phyloP scores from a whole-genome alignment of 92 coral and sea anemone genomes.

The Actinernus sp. region DNA sequence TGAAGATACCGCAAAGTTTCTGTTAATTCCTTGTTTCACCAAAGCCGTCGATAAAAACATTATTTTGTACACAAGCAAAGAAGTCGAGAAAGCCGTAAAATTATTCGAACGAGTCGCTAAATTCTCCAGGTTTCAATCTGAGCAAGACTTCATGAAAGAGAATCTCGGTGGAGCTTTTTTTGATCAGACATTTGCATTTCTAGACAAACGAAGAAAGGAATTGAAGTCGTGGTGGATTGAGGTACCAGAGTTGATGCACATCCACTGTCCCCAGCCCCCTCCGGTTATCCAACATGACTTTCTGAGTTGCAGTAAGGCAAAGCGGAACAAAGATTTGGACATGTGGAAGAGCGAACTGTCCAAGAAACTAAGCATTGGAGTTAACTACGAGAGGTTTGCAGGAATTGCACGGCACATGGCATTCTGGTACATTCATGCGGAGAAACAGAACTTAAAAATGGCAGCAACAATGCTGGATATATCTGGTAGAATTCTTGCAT shows the following conservation, averaged over 20 bases:
- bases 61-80: constrained; percentile 9
- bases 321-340: not conserved
- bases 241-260: constrained; percentile 42
- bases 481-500: constrained; percentile 18
- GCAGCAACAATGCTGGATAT: constrained; percentile 61
- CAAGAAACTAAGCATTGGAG: constrained; percentile 32
- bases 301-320: not conserved
- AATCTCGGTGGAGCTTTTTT: constrained; percentile 39
- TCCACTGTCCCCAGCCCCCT: constrained; percentile 45
- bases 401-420: constrained; percentile 61
- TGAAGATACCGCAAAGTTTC: constrained; percentile 65
- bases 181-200: constrained; percentile 21
- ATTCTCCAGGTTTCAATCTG: constrained; percentile 21
- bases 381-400: constrained; percentile 49
- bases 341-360: constrained; percentile 34
- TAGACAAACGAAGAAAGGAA: constrained; percentile 52
- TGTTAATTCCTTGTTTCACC: constrained; percentile 44
- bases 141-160: constrained; percentile 42
- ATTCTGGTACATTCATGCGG: constrained; percentile 31
- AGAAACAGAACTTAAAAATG: constrained; percentile 40
- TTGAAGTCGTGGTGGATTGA: constrained; percentile 78
- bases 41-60: constrained; percentile 43
- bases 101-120: constrained; percentile 48
- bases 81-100: constrained; percentile 47
- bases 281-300: not conserved